Base-by-base conservation (phyloP, 2,888 invertebrate species). In the Thera britannica region DNA sequence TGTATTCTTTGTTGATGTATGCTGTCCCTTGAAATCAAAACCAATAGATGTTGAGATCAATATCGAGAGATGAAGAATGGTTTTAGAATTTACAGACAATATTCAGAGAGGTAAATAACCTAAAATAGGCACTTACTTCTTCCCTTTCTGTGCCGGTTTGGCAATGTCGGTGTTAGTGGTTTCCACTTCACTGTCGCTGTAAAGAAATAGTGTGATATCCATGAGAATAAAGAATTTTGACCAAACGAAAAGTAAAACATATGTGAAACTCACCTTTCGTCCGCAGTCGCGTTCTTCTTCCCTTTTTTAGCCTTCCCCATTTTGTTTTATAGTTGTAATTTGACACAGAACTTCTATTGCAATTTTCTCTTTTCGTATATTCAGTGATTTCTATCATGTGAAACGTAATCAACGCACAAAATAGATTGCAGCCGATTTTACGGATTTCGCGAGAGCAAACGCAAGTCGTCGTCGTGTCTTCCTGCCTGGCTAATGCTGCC, bases 241-340 rank as follows among this genome's bases (percentile, higher is more conserved):
- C 23, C 74, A 77, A 82, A 75, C 61, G 72, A 73, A 75, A 74
- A 58, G 49, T 68, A 75, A 79, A 84, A 85, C 86, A 88, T 90
- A 87, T 89, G 87, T 83, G 65, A 55, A 65, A 83, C 94, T 95
- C 92, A 97, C 97, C 96, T 95, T 81, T 97, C 96, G 77, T 97
- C 96, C 75, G 95, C 96, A 85, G 95, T 95, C 86, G 94, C 95
- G 90, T 95, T 95, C 94, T 97, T 97, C 93, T 96, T 96, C 87
- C 96, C 96, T 92, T 97, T 97, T 95, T 97, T 97, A 87, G 96
- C 95, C 94, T 97, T 97, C 85, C 96, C 97, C 97, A 97, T 97
- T 76, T 79, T 87, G 79, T 77, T 77, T 73, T 71, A 77, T 72
- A 75, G 72, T 71, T 83, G 74, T 89, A 87, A 87, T 91, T 92